phyloP scores from a whole-genome alignment of 2,888 invertebrate species.

The Iphiclides podalirius region DNA sequence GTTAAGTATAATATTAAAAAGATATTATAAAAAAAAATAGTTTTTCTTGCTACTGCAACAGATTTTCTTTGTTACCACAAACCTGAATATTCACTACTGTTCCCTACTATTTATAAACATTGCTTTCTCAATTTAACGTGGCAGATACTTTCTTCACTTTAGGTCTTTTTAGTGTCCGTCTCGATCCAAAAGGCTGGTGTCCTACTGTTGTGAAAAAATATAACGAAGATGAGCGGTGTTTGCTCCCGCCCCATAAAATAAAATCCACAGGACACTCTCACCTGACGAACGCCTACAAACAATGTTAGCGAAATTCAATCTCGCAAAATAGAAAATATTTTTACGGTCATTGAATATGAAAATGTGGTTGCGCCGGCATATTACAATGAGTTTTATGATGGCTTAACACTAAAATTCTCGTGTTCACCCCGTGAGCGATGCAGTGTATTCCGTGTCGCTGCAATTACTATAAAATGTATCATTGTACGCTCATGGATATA shows the following conservation, averaged over 20 bases:
- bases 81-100: too few species aligned
- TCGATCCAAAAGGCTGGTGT: slow-evolving; percentile 29
- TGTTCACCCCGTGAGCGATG: slow-evolving; percentile 28
- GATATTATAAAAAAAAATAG: too few species aligned
- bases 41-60: too few species aligned
- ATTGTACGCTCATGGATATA: slow-evolving; percentile 6
- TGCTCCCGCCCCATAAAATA: slow-evolving; percentile 45
- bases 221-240: slow-evolving; percentile 33
- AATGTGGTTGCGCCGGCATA: slow-evolving; percentile 54
- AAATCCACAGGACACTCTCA: slow-evolving; percentile 48
- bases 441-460: slow-evolving; percentile 1
- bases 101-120: too few species aligned
- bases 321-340: slow-evolving; percentile 74
- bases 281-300: slow-evolving; percentile 64
- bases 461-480: slow-evolving; percentile 19
- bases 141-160: too few species aligned
- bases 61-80: too few species aligned
- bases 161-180: slow-evolving; percentile 4
- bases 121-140: too few species aligned
- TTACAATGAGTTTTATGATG: slow-evolving; percentile 45
- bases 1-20: too few species aligned
- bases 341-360: slow-evolving; percentile 76
- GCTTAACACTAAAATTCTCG: slow-evolving; percentile 47
- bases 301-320: slow-evolving; percentile 73
- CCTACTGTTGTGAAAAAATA: slow-evolving; percentile 31